Conservation (phyloP, 1,140 invertebrate species). For the Lepidurus apus region DNA sequence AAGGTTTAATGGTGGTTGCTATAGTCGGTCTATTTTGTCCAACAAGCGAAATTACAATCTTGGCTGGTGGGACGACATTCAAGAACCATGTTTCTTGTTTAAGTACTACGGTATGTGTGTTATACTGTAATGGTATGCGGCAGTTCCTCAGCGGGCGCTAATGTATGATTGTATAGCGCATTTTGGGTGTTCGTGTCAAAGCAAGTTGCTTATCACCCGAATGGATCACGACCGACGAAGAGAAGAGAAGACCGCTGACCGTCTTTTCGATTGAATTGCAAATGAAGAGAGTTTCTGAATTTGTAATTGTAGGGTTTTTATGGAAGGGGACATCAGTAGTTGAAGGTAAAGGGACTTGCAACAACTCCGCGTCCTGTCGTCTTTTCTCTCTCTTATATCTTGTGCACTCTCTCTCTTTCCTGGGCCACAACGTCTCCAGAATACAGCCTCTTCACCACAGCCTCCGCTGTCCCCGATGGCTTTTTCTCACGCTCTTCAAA, state of each 20-base stretch:
- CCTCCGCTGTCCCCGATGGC: constrained; percentile 1
- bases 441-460: constrained; percentile 10
- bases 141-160: not conserved
- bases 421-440: not conserved
- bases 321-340: constrained; percentile 6
- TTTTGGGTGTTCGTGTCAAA: constrained; percentile 10
- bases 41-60: too few species aligned
- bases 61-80: too few species aligned
- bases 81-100: too few species aligned
- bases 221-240: not conserved
- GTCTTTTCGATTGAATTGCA: constrained; percentile 5
- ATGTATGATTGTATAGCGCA: not conserved
- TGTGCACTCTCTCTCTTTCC: not conserved
- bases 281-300: constrained; percentile 2
- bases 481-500: constrained; percentile 22
- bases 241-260: constrained; percentile 6
- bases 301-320: constrained; percentile 10
- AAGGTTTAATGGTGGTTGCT: too few species aligned
- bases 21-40: too few species aligned
- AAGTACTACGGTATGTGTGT: not conserved
- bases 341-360: not conserved
- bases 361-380: not conserved
- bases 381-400: not conserved
- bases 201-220: not conserved
- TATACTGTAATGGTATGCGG: not conserved